These are phyloP conservation scores for Mythimna lalbum DNA, from an alignment of 2,888 invertebrate genomes.

Conservation along the genomic window DNA sequence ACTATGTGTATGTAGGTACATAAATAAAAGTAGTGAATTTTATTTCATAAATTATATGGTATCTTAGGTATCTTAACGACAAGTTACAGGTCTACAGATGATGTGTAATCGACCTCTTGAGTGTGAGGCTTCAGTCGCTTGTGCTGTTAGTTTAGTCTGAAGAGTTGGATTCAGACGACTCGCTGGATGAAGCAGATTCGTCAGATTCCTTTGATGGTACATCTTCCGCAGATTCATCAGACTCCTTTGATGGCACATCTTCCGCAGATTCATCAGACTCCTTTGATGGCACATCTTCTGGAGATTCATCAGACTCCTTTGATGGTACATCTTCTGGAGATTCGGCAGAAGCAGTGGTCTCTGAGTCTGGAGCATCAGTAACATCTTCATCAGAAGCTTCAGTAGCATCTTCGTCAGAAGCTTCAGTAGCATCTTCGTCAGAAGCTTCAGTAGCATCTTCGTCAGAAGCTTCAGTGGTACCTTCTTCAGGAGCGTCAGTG, in stretches of 20 bases:
- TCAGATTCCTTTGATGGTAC: slow-evolving; percentile 1
- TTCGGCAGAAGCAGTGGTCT: not conserved
- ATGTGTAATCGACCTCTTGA: not conserved
- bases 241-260: no score
- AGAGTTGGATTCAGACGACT: slow-evolving; percentile 22
- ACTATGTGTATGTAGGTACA: not conserved
- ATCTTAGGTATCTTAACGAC: not conserved
- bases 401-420: not conserved
- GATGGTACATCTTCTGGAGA: no score
- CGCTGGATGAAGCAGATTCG: slow-evolving; percentile 6
- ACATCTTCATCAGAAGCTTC: not conserved
- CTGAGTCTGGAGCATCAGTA: not conserved
- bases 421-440: not conserved
- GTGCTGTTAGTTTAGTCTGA: slow-evolving; percentile 1
- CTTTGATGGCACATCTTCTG: no score
- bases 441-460: not conserved
- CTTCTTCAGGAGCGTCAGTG: not conserved
- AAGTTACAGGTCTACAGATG: not conserved
- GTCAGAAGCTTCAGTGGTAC: not conserved
- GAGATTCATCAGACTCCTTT: no score
- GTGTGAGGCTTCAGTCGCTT: not conserved
- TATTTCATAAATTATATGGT: slow-evolving; percentile 3
- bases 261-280: not conserved
- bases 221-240: not conserved
- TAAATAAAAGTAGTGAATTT: not conserved